phyloP scores from a whole-genome alignment of 2,113 vertebrate genomes.

The Paradisaea rubra region DNA sequence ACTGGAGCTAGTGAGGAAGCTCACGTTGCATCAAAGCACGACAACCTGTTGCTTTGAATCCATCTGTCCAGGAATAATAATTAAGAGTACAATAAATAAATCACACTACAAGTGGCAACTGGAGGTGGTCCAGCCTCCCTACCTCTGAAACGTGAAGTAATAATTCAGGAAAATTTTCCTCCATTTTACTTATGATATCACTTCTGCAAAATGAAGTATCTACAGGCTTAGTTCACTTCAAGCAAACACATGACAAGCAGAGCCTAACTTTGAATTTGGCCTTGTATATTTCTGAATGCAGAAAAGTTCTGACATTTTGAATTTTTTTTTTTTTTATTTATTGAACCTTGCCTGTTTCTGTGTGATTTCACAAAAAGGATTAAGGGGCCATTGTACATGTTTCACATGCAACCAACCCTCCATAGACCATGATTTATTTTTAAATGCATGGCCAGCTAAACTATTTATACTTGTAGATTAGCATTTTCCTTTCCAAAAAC shows the following conservation, averaged over 20 bases:
- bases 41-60: neutral
- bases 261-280: neutral
- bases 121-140: neutral
- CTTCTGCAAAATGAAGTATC: neutral
- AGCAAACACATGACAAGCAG: neutral
- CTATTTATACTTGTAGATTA: neutral
- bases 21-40: neutral
- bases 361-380: neutral
- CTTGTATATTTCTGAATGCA: neutral
- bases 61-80: neutral
- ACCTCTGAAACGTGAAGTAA: neutral
- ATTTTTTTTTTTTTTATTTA: neutral
- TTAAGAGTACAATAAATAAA: neutral
- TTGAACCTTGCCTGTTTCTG: neutral
- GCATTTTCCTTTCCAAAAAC: neutral
- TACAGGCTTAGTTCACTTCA: neutral
- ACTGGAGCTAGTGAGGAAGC: neutral
- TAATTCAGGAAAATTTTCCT: neutral
- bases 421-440: neutral
- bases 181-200: neutral
- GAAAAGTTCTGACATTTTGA: neutral
- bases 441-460: neutral
- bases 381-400: neutral
- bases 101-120: neutral
- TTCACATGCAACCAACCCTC: neutral